Base-by-base conservation (phyloP, 2,888 invertebrate genomes). In the Ypsolopha scabrella region DNA sequence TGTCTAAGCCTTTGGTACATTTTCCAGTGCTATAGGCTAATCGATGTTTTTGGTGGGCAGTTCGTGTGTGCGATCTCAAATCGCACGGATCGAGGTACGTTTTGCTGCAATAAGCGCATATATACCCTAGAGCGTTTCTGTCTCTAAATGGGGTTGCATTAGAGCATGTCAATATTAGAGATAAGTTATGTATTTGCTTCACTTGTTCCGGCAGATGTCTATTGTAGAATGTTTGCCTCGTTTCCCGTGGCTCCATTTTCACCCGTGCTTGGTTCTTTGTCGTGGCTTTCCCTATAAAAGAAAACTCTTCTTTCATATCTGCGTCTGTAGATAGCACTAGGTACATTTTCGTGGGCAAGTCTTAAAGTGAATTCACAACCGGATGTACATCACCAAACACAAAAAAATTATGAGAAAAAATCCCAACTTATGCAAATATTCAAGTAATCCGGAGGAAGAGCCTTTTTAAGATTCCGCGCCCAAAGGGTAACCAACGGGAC, bases 181-280 rank as follows among this genome's bases (percentile, higher is more conserved):
- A 78, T 38, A 86, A 63, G 60, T 86, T 86, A 56, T 82, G 81
- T 76, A 80, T 81, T 55, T 83, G 85, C 57, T 83, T 86, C 68
- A 80, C 79, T 76, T 80, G 74, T 63, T 81, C 75, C 3, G 74
- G 68, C 39, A 75, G 55, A 61, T 73, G 69, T 61, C 75, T 39
- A 6, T 35, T 11, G 11, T 39, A 9, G 9, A 13, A 24, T 13
- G 38, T 37, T 8, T 13, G 14, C 38, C 7, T 10, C 13, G 10
- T 75, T 62, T 75, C 74, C 53, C 72, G 69, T 54, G 67, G 69
- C 41, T 60, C 59, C 54, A 63, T 51, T 52, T 68, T 71, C 38
- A 11, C 24, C 7, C 64, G 64, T 62, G 55, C 68, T 60, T 37
- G 60, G 60, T 55, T 65, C 58, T 49, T 41, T 62, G 52, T 63